Evolutionary conservation across 1,140 invertebrate species (phyloP).

Genomic region (Drosophila oshimai): DNA sequence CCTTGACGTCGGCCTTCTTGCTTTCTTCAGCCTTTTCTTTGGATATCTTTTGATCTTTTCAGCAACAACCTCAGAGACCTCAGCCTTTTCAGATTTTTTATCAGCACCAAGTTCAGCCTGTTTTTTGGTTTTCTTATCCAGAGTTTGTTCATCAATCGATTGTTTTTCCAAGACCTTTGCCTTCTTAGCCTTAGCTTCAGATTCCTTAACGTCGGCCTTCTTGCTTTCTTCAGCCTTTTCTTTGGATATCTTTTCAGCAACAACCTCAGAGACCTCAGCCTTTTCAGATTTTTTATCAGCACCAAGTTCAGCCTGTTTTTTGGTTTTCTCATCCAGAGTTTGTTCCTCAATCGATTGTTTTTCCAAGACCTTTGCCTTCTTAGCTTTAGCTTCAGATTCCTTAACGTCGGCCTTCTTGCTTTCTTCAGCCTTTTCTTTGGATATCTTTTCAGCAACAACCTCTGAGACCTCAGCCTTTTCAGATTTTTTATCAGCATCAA

Average conservation of each 20-base stretch:
- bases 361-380: neutral
- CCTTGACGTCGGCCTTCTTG: neutral
- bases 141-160: neutral
- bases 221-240: neutral
- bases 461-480: neutral
- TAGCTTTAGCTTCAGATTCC: neutral
- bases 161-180: neutral
- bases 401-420: neutral
- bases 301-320: neutral
- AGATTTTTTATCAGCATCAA: neutral
- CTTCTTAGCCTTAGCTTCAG: neutral
- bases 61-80: neutral
- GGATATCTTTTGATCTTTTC: conserved; percentile 11
- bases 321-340: neutral
- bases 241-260: neutral
- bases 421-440: neutral
- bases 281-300: neutral
- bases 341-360: neutral
- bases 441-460: neutral
- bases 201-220: neutral
- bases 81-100: neutral
- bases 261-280: neutral
- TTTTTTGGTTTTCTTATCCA: conserved; percentile 3
- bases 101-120: neutral
- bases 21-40: neutral